Evolutionary conservation across 2,888 invertebrate species (phyloP).

Genomic region (Eupithecia exiguata): DNA sequence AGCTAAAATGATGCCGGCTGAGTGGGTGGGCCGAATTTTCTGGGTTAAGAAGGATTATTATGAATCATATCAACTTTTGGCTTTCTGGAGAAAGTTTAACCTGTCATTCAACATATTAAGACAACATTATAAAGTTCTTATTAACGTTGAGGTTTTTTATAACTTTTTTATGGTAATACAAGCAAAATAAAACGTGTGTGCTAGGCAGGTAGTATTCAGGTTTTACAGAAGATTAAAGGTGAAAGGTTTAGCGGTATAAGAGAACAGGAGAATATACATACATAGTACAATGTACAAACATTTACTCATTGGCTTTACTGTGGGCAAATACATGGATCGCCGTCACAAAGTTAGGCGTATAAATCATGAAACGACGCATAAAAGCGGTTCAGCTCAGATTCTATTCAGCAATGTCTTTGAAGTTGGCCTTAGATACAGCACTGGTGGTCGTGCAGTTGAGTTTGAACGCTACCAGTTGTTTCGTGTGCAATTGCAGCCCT

Average conservation of each 20-base stretch:
- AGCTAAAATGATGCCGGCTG: neutral
- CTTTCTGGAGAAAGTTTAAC: constrained; percentile 30
- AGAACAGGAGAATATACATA: neutral
- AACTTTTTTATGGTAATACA: neutral
- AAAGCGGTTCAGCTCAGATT: neutral
- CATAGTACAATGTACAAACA: neutral
- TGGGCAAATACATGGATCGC: constrained; percentile 8
- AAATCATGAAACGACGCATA: constrained; percentile 11
- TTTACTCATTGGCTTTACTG: neutral
- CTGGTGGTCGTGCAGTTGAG: constrained; percentile 31
- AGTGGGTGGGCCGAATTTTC: constrained; percentile 29
- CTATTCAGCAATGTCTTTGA: neutral
- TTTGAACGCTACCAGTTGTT: constrained; percentile 72
- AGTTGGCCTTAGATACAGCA: constrained; percentile 4
- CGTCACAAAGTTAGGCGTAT: constrained; percentile 5
- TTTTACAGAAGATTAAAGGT: neutral
- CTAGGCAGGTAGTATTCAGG: neutral
- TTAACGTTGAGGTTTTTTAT: neutral
- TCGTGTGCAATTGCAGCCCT: constrained; percentile 65
- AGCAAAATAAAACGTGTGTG: neutral
- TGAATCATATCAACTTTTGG: constrained; percentile 28
- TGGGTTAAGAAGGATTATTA: constrained; percentile 30
- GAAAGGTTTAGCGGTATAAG: neutral
- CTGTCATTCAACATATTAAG: constrained; percentile 15
- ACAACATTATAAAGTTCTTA: neutral